phyloP scores from a whole-genome alignment of 2,113 vertebrate species.

The Nyctereutes procyonoides region DNA sequence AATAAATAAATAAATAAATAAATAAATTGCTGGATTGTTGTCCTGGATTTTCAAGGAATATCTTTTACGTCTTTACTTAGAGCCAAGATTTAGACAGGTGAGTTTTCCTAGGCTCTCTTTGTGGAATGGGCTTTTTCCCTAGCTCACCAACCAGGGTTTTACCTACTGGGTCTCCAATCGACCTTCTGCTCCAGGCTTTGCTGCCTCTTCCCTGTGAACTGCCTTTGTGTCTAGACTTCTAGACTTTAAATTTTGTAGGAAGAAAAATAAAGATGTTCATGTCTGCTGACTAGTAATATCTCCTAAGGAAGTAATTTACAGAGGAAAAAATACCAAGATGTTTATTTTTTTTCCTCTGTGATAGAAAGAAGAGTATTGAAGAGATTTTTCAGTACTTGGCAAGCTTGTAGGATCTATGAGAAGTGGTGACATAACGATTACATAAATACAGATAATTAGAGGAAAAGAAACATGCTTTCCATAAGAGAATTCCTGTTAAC shows the following conservation, averaged over 20 bases:
- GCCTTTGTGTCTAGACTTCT: neutral
- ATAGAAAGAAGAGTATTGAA: neutral
- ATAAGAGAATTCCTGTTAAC: slow-evolving; percentile 15
- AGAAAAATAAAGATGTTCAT: slow-evolving; percentile 24
- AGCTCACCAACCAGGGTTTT: neutral
- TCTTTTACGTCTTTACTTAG: neutral
- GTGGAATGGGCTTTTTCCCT: neutral
- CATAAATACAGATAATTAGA: slow-evolving; percentile 25
- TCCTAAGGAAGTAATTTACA: neutral
- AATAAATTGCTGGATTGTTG: neutral
- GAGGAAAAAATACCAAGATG: neutral
- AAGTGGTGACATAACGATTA: slow-evolving; percentile 9
- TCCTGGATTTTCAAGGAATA: neutral
- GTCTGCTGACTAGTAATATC: neutral
- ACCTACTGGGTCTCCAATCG: neutral
- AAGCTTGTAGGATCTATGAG: neutral
- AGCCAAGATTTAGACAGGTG: neutral
- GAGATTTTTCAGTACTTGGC: neutral
- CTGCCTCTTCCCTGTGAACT: neutral
- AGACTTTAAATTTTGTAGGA: neutral
- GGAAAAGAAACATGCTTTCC: neutral
- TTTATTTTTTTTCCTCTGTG: slow-evolving; percentile 33
- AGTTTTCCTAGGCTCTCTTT: neutral
- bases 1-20: neutral
- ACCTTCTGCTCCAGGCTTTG: neutral